phyloP scores from a whole-genome alignment of 2,113 vertebrate genomes.

The Thomomys bottae region DNA sequence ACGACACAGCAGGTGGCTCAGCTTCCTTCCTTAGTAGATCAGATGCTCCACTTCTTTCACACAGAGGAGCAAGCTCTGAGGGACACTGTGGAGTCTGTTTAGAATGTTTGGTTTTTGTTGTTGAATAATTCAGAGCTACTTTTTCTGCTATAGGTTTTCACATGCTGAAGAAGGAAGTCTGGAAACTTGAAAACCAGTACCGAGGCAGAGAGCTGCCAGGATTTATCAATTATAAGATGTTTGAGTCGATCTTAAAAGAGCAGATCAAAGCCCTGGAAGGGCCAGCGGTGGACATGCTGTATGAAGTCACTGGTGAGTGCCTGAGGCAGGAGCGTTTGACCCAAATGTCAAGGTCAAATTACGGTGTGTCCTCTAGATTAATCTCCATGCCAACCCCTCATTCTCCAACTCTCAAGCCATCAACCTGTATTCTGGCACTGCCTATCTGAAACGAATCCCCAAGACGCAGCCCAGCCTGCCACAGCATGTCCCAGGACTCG shows the following conservation, averaged over 20 bases:
- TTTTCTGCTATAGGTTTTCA: background rate
- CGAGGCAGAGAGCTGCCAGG: constrained; percentile 45
- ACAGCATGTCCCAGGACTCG: background rate
- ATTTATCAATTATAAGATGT: constrained; percentile 7
- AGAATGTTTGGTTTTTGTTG: too few species aligned
- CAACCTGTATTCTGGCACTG: background rate
- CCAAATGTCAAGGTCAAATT: background rate
- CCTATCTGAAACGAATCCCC: too few species aligned
- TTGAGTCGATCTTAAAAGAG: background rate
- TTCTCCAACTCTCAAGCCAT: background rate
- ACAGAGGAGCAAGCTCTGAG: too few species aligned
- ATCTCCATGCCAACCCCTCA: background rate
- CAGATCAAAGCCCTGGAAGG: background rate
- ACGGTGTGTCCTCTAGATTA: background rate
- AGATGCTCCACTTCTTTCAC: too few species aligned
- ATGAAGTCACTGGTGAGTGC: background rate
- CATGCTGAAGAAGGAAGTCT: rapidly evolving
- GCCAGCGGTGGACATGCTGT: background rate
- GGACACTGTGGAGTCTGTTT: too few species aligned
- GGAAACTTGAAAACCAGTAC: background rate
- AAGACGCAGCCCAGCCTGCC: background rate
- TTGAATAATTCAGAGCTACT: background rate
- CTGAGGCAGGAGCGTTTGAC: background rate
- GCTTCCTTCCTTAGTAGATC: too few species aligned
- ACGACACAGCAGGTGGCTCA: too few species aligned